phyloP scores from a whole-genome alignment of 2,113 vertebrate genomes.

The Dinomys branickii region DNA sequence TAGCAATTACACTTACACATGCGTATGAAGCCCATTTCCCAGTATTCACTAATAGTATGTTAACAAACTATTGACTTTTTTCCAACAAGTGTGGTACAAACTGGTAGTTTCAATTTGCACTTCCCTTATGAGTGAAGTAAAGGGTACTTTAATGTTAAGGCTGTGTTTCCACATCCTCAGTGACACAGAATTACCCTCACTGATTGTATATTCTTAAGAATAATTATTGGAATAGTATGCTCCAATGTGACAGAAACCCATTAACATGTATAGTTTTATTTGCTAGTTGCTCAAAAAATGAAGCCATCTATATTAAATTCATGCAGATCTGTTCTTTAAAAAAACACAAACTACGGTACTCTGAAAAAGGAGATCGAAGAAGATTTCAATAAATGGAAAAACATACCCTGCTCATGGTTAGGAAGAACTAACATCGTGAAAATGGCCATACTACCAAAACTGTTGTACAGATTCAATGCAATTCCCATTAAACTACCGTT shows the following conservation, averaged over 20 bases:
- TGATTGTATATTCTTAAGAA: constrained; percentile 48
- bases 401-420: too few species aligned
- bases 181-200: constrained; percentile 56
- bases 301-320: constrained; percentile 67
- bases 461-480: too few species aligned
- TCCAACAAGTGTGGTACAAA: background rate
- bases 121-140: background rate
- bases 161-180: constrained; percentile 38
- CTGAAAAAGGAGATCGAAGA: too few species aligned
- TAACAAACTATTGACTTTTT: constrained; percentile 49
- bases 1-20: background rate
- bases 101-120: constrained; percentile 46
- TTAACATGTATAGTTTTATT: constrained; percentile 59
- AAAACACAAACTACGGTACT: too few species aligned
- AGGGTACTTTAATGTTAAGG: constrained; percentile 54
- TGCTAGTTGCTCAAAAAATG: constrained; percentile 61
- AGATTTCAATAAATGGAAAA: too few species aligned
- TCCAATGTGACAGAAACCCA: constrained; percentile 50
- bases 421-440: too few species aligned
- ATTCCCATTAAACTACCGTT: too few species aligned
- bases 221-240: constrained; percentile 43
- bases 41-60: background rate
- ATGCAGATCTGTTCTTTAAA: constrained; percentile 68
- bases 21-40: background rate
- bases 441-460: too few species aligned